Percentiles rank a stretch among this genome's conserved stretches.
phyloP scores from a whole-genome alignment of 2,888 invertebrate species.

The Conops quadrifasciatus region DNA sequence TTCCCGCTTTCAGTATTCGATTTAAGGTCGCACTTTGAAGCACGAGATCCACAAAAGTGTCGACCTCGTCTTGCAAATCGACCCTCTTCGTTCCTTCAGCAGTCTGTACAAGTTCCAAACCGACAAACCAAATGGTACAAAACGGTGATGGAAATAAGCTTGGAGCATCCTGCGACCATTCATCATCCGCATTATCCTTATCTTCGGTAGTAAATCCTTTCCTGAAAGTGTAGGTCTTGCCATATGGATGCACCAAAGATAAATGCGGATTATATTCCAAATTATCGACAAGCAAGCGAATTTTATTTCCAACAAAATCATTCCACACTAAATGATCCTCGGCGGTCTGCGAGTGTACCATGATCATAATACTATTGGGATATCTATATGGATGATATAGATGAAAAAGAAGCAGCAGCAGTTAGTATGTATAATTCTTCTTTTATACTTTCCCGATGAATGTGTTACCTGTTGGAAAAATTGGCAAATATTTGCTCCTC shows the following conservation, averaged over 20 bases:
- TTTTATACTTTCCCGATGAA: neutral
- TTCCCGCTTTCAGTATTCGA: too few relatives aligned
- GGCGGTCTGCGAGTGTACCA: constrained; percentile 80
- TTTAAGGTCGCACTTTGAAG: too few relatives aligned
- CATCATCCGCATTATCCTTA: constrained; percentile 62
- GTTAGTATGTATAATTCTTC: too few relatives aligned
- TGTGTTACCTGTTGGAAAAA: constrained; percentile 77
- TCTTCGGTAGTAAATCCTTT: constrained; percentile 44
- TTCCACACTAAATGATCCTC: constrained; percentile 96
- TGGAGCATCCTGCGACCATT: constrained; percentile 38
- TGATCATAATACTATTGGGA: constrained; percentile 93
- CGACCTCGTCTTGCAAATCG: too few relatives aligned
- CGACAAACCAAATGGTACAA: constrained; percentile 93
- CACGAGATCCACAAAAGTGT: too few relatives aligned
- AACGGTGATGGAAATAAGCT: too few relatives aligned
- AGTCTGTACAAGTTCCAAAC: constrained; percentile 85
- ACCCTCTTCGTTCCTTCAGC: neutral
- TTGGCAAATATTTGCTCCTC: constrained; percentile 79
- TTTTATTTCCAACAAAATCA: constrained; percentile 95
- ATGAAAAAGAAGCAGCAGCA: too few relatives aligned
- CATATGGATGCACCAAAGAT: constrained; percentile 93
- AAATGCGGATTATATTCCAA: constrained; percentile 93
- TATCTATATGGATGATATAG: constrained; percentile 67
- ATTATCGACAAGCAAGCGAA: constrained; percentile 87
- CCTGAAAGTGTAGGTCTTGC: constrained; percentile 77